Percentiles rank a stretch among this genome's conserved stretches.
phyloP scores from a whole-genome alignment of 2,113 vertebrate species.

The Grantiella picta region DNA sequence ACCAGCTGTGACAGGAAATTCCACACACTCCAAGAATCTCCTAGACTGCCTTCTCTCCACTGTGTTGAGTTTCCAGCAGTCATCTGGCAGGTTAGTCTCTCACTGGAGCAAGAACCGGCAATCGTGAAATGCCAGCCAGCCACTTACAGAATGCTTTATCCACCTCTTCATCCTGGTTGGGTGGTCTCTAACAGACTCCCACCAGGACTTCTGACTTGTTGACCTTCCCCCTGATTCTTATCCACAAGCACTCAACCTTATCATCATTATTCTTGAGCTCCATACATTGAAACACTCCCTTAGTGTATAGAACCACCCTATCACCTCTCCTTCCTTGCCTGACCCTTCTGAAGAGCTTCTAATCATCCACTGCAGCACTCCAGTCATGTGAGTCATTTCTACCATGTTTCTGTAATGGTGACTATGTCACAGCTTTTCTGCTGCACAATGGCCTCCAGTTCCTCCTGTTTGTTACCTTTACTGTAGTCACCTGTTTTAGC shows the following conservation, averaged over 20 bases:
- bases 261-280: not conserved
- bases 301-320: not conserved
- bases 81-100: not conserved
- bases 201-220: not conserved
- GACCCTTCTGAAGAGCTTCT: not conserved
- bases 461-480: not conserved
- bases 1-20: not conserved
- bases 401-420: not conserved
- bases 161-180: not conserved
- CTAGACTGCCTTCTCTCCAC: not conserved
- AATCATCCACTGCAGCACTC: not conserved
- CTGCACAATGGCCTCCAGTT: not conserved
- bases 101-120: not conserved
- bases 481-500: not conserved
- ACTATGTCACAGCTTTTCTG: not conserved
- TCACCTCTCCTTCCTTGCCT: rapidly evolving
- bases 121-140: not conserved
- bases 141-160: too few species aligned
- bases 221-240: not conserved
- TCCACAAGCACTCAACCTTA: not conserved
- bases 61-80: not conserved
- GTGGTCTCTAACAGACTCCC: not conserved
- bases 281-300: not conserved
- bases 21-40: not conserved
- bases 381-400: not conserved